Evolutionary conservation across 2,888 invertebrate species (phyloP).

Genomic region (Lithophane socia): DNA sequence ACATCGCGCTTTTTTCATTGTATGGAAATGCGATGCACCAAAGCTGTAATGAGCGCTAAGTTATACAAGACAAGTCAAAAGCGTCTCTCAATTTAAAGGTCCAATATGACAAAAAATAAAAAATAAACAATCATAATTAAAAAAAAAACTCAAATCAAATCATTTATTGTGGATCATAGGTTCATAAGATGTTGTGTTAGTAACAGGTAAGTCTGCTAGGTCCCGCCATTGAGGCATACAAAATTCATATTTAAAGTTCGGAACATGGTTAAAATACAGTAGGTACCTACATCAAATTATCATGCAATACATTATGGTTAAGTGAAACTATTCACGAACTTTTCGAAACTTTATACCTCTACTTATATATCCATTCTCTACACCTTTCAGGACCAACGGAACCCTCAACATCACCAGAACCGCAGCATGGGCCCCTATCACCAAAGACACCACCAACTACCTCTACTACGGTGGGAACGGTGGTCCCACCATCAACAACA

Average conservation of each 20-base stretch:
- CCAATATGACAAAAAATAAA: not conserved
- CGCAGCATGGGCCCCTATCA: conserved; percentile 66
- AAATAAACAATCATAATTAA: not conserved
- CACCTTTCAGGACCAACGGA: conserved; percentile 27
- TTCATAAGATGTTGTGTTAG: no score
- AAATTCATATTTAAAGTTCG: no score
- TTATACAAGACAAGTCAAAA: not conserved
- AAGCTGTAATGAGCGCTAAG: not conserved
- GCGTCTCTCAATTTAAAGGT: not conserved
- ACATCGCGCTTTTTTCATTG: no score
- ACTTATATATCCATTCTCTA: not conserved
- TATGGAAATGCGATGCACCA: not conserved
- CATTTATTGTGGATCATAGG: no score
- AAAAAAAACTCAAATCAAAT: no score
- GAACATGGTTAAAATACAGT: no score
- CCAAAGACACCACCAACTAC: conserved; percentile 63
- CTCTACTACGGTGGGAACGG: conserved; percentile 71
- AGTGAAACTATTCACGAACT: not conserved
- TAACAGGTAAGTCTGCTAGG: no score
- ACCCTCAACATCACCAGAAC: conserved; percentile 26
- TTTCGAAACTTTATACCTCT: not conserved
- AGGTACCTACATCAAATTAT: no score
- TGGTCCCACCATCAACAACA: conserved; percentile 29
- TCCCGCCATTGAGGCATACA: no score
- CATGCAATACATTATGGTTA: no score